These are phyloP conservation scores for Drosophila pullipes DNA, from an alignment of 2,888 invertebrate genomes.

Conservation along the genomic window DNA sequence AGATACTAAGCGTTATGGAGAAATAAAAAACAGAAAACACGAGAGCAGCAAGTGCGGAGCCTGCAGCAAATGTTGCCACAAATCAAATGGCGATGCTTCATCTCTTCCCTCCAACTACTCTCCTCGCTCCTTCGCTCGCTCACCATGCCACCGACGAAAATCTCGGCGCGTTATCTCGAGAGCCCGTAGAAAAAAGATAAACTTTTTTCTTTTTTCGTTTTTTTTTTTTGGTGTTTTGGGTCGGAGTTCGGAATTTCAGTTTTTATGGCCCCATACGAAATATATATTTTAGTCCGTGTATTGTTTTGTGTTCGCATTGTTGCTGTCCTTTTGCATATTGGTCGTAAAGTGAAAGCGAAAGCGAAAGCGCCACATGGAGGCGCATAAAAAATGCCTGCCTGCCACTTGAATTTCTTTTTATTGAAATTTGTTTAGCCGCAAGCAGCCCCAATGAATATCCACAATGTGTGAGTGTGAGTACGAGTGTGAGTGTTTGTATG, in stretches of 20 bases:
- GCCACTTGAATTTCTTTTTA: slow-evolving; percentile 77
- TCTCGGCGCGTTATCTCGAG: slow-evolving; percentile 63
- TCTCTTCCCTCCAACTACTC: neutral
- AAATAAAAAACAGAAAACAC: neutral
- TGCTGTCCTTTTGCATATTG: slow-evolving; percentile 73
- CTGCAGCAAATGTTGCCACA: slow-evolving; percentile 75
- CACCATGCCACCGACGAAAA: slow-evolving; percentile 33
- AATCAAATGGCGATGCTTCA: slow-evolving; percentile 63
- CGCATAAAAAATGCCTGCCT: slow-evolving; percentile 52
- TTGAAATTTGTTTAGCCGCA: slow-evolving; percentile 75
- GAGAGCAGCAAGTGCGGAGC: slow-evolving; percentile 16
- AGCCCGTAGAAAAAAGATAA: slow-evolving; percentile 36
- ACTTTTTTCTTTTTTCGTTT: slow-evolving; percentile 7
- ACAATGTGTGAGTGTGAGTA: neutral
- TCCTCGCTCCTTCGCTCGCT: neutral
- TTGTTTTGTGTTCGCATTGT: slow-evolving; percentile 44
- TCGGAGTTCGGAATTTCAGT: slow-evolving; percentile 51
- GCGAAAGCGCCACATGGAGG: slow-evolving; percentile 70
- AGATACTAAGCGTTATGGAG: slow-evolving; percentile 33
- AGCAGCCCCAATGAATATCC: slow-evolving; percentile 16
- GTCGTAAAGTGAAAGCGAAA: slow-evolving; percentile 73
- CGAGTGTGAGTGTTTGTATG: neutral
- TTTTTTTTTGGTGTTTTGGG: neutral
- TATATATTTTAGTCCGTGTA: slow-evolving; percentile 27
- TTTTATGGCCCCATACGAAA: slow-evolving; percentile 53